Evolutionary conservation across 53 echinoderm and acorn worm species (phyloP), one percentile per base, ranked within the genome.

Genomic region (Glandiceps talaboti): DNA sequence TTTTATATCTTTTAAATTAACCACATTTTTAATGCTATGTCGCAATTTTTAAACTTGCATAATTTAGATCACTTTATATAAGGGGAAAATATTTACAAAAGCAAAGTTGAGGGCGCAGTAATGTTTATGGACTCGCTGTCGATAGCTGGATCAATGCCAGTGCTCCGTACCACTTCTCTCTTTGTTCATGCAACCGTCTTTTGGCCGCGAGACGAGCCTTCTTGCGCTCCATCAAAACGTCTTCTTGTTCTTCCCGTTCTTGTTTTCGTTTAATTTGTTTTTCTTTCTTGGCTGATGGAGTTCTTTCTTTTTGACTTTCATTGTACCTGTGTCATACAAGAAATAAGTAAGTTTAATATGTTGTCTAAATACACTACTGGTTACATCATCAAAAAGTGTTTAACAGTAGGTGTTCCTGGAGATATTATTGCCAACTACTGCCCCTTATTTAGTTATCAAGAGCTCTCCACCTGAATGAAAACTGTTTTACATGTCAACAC

Each of bases 71-170:
- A 20, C 64, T 20, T 12, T n/a, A n/a, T n/a, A 45, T 12, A 20
- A 20, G 64, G 64, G 64, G 20, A 45, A 45, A 45, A 45, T 45
- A 45, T 45, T 6, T 45, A 45, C 64, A 45, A 45, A 45, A 45
- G 64, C 64, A 45, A 45, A 45, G 20, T 20, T 12, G 20, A 45
- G 64, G 6, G 64, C 6, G 20, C 20, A 45, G 64, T 12, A 45
- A 45, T 45, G 64, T 20, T 45, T 45, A 45, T 45, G 64, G 64
- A 20, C 64, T 45, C 20, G 64, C 64, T 45, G 64, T 45, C 20
- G 99, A 92, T 1, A 97, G 82, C 30, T 97, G 92, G 27, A 97
- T 93, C 30, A 97, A 91, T 1, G 99, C 99, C 89, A 97, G 91
- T 1, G 99, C 99, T 1, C 99, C 92, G 30, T 93, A 73, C 74